Evolutionary conservation across 2,113 vertebrate genomes (phyloP), one percentile per base, ranked within the genome.

Genomic region (Tragulus kanchil): DNA sequence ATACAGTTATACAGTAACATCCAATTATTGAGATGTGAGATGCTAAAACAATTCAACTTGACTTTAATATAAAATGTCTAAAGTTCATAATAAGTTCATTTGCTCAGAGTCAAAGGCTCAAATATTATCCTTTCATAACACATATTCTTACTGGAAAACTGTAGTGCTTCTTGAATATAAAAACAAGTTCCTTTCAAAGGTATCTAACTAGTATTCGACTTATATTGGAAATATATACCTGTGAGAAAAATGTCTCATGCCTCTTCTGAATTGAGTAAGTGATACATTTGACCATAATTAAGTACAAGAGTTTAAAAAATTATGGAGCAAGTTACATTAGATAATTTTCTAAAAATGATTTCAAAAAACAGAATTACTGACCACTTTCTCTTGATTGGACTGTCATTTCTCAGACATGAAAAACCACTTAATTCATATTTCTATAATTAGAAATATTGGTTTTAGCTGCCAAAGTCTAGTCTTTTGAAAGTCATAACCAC

Each of bases 371-470:
- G 81, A 88, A 95, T 95, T 61, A 93, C 56, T 91, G 61, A 85
- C 77, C 82, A 96, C 67, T 94, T 92, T 87, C 73, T 86, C 67
- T 93, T 89, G 16, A 93, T 89, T 89, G 52, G 28, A 14, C 13
- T 93, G 62, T 94, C 87, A 94, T 87, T 95, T 97, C 61, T 93
- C 73, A 48, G 23, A 23, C 65, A 96, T 67, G 31, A 75, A 71
- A 96, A 95, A 12, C 58, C 87, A 94, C 21, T 25, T 84, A 91
- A 90, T 95, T 58, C 17, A 19, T 19, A 88, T 83, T 26, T 19
- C 61, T 93, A 79, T 83, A 96, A 67, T 96, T 97, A 98, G n/a
- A 89, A 83, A 83, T 89, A 93, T 79, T 95, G 84, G 28, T n/a
- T 94, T 85, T 84, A 91, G 52, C 86, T 92, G 78, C 67, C n/a